phyloP scores from a whole-genome alignment of 2,888 invertebrate species.

The Cataglyphis albicans region DNA sequence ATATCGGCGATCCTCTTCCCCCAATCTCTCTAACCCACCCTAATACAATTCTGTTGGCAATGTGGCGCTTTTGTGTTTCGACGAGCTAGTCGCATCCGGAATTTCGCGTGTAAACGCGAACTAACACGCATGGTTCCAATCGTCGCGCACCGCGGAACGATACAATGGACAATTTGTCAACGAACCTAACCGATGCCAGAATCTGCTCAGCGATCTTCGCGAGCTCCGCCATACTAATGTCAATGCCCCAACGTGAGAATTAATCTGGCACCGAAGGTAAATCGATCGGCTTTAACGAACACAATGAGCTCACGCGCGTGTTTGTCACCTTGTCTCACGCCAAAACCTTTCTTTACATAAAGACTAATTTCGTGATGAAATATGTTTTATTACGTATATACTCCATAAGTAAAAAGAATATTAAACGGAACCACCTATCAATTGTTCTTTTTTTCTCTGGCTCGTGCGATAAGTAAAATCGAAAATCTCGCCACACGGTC shows the following conservation, averaged over 20 bases:
- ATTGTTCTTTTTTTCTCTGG: background rate
- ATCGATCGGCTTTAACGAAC: constrained; percentile 2
- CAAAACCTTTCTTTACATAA: background rate
- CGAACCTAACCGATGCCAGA: constrained; percentile 71
- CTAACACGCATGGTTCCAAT: constrained; percentile 72
- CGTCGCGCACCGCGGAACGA: constrained; percentile 63
- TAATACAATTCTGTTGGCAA: constrained; percentile 59
- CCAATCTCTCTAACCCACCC: constrained; percentile 40
- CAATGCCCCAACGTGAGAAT: constrained; percentile 45
- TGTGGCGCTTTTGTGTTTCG: constrained; percentile 71
- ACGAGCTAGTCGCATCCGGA: constrained; percentile 64
- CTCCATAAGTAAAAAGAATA: background rate
- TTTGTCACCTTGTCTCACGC: background rate
- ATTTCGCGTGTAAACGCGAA: constrained; percentile 74
- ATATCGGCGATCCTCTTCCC: constrained; percentile 9
- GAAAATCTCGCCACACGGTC: background rate
- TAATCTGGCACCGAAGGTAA: constrained; percentile 53
- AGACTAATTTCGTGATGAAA: background rate
- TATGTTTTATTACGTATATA: background rate
- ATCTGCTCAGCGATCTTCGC: constrained; percentile 67
- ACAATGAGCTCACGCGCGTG: background rate
- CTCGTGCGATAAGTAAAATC: background rate
- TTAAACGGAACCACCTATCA: background rate
- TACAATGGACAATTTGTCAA: constrained; percentile 78
- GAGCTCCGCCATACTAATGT: constrained; percentile 58